These are phyloP conservation scores for Phodopus roborovskii DNA, from an alignment of 2,113 vertebrate species.

Conservation along the genomic window DNA sequence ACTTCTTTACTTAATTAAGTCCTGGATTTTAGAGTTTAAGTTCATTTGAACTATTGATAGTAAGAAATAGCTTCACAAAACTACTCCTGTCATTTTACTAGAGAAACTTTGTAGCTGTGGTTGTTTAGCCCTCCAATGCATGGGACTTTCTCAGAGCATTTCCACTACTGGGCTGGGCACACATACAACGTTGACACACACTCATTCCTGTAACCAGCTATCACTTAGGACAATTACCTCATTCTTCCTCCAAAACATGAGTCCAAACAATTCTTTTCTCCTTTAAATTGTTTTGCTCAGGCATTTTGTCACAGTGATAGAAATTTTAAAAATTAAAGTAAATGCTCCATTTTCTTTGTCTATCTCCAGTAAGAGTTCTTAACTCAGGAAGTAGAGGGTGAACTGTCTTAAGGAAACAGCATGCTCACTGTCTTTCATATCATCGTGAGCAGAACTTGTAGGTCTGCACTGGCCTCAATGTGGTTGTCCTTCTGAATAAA, in stretches of 20 bases:
- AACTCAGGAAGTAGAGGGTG: background rate
- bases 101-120: background rate
- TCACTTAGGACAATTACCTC: background rate
- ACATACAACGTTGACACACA: background rate
- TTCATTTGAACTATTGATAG: background rate
- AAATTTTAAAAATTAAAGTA: background rate
- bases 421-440: background rate
- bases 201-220: background rate
- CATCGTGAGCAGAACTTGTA: background rate
- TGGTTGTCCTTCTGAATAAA: background rate
- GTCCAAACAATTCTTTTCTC: background rate
- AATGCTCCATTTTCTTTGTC: background rate
- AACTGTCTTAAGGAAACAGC: background rate
- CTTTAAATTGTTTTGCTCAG: background rate
- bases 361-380: background rate
- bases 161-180: background rate
- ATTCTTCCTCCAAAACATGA: background rate
- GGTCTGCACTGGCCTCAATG: fast-evolving
- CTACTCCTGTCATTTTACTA: background rate
- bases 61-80: background rate
- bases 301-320: background rate
- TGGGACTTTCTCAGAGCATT: background rate
- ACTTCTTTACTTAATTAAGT: background rate
- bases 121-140: background rate
- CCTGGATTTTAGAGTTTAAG: background rate